Evolutionary conservation across 1,140 invertebrate species (phyloP), one percentile per base, ranked within the genome.

Genomic region (Hycleus phaleratus): DNA sequence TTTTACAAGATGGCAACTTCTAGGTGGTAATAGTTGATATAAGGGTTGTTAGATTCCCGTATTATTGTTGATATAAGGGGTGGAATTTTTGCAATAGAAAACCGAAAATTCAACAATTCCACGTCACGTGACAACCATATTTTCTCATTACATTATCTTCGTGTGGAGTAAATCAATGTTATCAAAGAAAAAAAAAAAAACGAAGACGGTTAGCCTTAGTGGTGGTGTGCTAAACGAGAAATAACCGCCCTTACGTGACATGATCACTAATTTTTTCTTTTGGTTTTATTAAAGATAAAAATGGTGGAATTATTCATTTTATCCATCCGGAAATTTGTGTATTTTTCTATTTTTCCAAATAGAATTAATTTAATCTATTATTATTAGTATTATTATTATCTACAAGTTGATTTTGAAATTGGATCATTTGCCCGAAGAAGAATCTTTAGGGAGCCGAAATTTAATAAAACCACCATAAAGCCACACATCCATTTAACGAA

Each of bases 131-230:
- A 49, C 46, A 44, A 51, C 62, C 62, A 71, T 71, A 69, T 66
- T 68, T 71, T 71, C 69, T 68, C 66, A 69, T 71, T 71, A 69
- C 65, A 68, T 69, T 68, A 71, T 71, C 67, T 71, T 68, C 69
- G 67, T 68, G 62, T 71, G 58, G 60, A 69, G 68, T 71, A 71
- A 71, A 71, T 71, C 69, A 69, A 66, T 62, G 68, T 69, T 69
- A 71, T 69, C 69, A 68, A 59, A 59, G 63, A 18, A 18, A 18
- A 18, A 12, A 12, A 18, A 18, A 18, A 18, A 18, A 18, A 18
- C 4, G 32, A 7, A 32, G 7, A 4, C 32, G 32, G 32, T 32
- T 7, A 7, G 32, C 7, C 49, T 50, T 55, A 64, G 54, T 55
- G 64, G 46, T 59, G 40, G 46, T 53, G 42, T 53, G 51, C 58